Percentiles rank a stretch among this genome's conserved stretches.
Evolutionary conservation across 2,888 invertebrate species (phyloP).

Genomic region (Drosophila rellima): DNA sequence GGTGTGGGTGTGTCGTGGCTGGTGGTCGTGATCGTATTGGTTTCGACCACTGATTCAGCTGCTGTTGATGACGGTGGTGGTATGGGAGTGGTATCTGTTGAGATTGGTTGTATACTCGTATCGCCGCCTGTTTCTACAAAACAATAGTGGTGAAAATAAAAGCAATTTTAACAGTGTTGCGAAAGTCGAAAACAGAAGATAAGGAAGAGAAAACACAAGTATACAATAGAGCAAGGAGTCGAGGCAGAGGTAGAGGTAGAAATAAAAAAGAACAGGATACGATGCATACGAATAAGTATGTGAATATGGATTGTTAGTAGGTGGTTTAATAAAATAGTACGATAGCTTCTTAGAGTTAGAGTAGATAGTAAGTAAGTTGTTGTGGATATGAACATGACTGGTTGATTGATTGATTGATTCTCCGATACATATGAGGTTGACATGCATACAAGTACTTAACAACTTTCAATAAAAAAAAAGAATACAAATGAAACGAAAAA

Average conservation of each 20-base stretch:
- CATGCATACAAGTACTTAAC: constrained; percentile 60
- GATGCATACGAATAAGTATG: constrained; percentile 32
- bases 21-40: constrained; percentile 57
- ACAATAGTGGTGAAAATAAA: constrained; percentile 84
- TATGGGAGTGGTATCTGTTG: constrained; percentile 81
- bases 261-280: constrained; percentile 27
- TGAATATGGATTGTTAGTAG: constrained; percentile 31
- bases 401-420: constrained; percentile 11
- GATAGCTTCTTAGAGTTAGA: constrained; percentile 52
- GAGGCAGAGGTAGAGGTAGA: constrained; percentile 17
- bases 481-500: constrained; percentile 9
- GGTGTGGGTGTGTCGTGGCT: constrained; percentile 85
- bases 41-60: constrained; percentile 66
- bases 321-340: constrained; percentile 26
- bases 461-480: constrained; percentile 18
- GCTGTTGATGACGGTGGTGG: constrained; percentile 67
- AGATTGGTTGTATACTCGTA: constrained; percentile 64
- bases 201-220: constrained; percentile 65
- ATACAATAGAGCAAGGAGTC: constrained; percentile 48
- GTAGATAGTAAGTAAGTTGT: constrained; percentile 38
- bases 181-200: constrained; percentile 78
- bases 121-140: constrained; percentile 86
- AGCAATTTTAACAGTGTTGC: constrained; percentile 83
- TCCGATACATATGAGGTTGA: constrained; percentile 43
- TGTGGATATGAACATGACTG: constrained; percentile 19